Evolutionary conservation across 2,888 invertebrate species (phyloP).

Genomic region (Drosophila seclusa): DNA sequence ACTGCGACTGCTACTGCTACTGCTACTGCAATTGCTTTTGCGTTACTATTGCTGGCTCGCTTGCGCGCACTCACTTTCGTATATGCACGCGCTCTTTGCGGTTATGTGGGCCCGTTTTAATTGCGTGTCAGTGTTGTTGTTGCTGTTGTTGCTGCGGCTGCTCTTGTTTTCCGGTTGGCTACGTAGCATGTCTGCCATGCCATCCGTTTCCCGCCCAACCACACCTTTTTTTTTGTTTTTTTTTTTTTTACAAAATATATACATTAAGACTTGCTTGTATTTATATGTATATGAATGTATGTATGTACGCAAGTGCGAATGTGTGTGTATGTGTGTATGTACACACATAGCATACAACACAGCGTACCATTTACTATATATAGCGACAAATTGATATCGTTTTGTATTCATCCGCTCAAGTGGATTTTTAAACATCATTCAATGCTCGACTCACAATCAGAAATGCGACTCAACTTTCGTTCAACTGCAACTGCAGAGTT

Average conservation of each 20-base stretch:
- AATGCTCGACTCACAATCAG: slow-evolving; percentile 44
- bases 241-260: slow-evolving; percentile 1
- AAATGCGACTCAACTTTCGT: slow-evolving; percentile 33
- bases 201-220: slow-evolving; percentile 11
- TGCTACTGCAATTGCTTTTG: slow-evolving; percentile 8
- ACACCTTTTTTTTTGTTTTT: neutral
- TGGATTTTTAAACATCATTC: slow-evolving; percentile 76
- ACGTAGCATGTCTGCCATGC: slow-evolving; percentile 35
- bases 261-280: neutral
- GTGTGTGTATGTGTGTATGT: neutral
- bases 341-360: slow-evolving; percentile 15
- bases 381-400: slow-evolving; percentile 80
- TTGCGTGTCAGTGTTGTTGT: slow-evolving; percentile 75
- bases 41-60: slow-evolving; percentile 58
- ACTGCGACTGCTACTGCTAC: neutral
- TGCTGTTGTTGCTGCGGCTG: neutral
- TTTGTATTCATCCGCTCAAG: slow-evolving; percentile 78
- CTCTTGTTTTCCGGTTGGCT: slow-evolving; percentile 84
- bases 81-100: slow-evolving; percentile 40
- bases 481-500: slow-evolving; percentile 4
- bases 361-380: slow-evolving; percentile 63
- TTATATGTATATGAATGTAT: neutral
- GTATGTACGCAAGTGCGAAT: neutral
- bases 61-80: slow-evolving; percentile 20
- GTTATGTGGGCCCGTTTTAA: slow-evolving; percentile 54